phyloP scores from a whole-genome alignment of 2,113 vertebrate species.

The Thinocorus orbignyianus region DNA sequence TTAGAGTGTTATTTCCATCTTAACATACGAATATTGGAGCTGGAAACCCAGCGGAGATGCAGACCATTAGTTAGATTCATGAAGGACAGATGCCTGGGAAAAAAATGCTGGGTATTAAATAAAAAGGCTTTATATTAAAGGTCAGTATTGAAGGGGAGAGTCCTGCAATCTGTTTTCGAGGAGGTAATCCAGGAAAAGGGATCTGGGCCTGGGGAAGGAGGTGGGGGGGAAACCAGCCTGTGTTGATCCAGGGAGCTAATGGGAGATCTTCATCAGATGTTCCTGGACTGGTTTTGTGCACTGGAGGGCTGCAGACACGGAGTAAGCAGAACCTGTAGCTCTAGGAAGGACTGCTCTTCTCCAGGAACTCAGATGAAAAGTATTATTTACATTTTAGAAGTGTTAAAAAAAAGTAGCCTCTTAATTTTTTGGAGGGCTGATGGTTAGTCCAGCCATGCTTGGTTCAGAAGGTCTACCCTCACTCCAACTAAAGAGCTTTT shows the following conservation, averaged over 20 bases:
- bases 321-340: not conserved
- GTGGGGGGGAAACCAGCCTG: not conserved
- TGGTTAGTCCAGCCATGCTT: too few relatives aligned
- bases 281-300: not conserved
- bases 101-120: not conserved
- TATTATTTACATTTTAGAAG: too few relatives aligned
- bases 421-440: too few relatives aligned
- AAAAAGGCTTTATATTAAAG: not conserved
- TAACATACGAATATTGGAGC: not conserved
- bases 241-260: accelerated
- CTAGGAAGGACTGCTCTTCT: not conserved
- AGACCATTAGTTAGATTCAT: not conserved
- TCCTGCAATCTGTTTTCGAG: not conserved
- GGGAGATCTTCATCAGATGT: not conserved
- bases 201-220: not conserved
- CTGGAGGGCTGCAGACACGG: accelerated
- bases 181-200: not conserved
- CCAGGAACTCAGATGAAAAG: too few relatives aligned
- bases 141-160: not conserved
- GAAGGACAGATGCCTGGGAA: not conserved
- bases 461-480: too few relatives aligned
- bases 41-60: not conserved
- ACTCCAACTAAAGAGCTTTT: too few relatives aligned
- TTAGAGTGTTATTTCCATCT: not conserved
- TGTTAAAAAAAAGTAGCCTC: too few relatives aligned